These are phyloP conservation scores for Himalopsyche phryganea DNA, from an alignment of 1,140 invertebrate genomes.

Conservation along the genomic window DNA sequence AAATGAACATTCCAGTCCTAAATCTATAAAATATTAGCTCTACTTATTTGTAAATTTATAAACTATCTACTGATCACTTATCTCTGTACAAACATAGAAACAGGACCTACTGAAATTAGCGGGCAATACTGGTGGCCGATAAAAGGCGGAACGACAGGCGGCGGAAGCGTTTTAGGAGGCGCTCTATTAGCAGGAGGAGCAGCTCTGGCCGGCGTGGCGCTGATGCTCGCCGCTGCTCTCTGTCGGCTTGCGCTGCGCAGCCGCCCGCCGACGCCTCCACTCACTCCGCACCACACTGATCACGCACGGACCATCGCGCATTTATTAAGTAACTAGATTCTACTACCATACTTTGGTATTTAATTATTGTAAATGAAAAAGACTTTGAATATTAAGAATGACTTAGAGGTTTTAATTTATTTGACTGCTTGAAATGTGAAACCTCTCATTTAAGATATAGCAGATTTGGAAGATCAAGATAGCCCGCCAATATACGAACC, in stretches of 20 bases:
- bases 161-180: background rate
- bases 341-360: background rate
- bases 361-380: too few species aligned
- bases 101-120: background rate
- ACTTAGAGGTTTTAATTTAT: too few species aligned
- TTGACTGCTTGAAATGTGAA: too few species aligned
- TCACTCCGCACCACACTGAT: constrained; percentile 13
- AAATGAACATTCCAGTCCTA: too few species aligned
- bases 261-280: background rate
- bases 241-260: constrained; percentile 7
- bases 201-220: constrained; percentile 6
- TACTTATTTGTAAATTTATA: too few species aligned
- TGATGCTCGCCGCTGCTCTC: constrained; percentile 4
- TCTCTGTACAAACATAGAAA: too few species aligned
- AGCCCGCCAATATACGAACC: constrained; percentile 64
- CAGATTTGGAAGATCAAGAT: constrained; percentile 49
- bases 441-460: constrained; percentile 42
- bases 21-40: too few species aligned
- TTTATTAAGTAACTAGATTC: constrained; percentile 19
- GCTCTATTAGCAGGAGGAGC: constrained; percentile 8
- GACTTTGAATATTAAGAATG: too few species aligned
- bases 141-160: background rate
- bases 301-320: constrained; percentile 28
- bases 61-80: too few species aligned
- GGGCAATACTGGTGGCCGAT: constrained; percentile 30